Percentiles rank a stretch among this genome's conserved stretches.
phyloP scores from a whole-genome alignment of 2,888 invertebrate genomes.

The Zaprionus lineosus region DNA sequence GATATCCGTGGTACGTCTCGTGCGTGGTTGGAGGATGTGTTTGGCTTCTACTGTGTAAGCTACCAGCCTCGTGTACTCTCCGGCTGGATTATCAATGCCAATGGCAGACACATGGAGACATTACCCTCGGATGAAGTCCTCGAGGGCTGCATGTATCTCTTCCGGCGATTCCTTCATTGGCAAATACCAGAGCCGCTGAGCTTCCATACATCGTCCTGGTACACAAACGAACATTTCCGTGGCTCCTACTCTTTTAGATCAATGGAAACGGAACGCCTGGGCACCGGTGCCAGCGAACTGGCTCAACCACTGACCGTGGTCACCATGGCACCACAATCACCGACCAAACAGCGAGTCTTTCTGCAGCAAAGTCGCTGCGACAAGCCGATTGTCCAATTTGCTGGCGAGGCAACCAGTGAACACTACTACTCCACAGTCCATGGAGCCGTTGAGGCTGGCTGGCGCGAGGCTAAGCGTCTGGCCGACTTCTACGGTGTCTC shows the following conservation, averaged over 20 bases:
- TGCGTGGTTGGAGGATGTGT: constrained; percentile 87
- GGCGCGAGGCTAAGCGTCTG: constrained; percentile 87
- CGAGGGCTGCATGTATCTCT: constrained; percentile 78
- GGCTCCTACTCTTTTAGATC: constrained; percentile 88
- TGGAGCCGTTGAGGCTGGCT: constrained; percentile 89
- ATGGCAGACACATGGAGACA: constrained; percentile 86
- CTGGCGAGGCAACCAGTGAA: constrained; percentile 88
- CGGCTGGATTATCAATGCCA: constrained; percentile 88
- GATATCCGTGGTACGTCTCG: constrained; percentile 77
- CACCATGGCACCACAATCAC: constrained; percentile 82
- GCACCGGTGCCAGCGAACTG: constrained; percentile 84
- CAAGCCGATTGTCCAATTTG: constrained; percentile 86
- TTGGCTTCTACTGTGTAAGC: constrained; percentile 87
- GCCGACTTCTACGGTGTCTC: constrained; percentile 75
- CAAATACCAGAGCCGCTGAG: constrained; percentile 76
- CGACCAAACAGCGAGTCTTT: constrained; percentile 36
- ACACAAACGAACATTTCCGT: constrained; percentile 85
- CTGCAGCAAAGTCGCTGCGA: constrained; percentile 75
- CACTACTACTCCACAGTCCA: constrained; percentile 88
- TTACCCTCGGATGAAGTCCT: constrained; percentile 84
- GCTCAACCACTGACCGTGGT: constrained; percentile 81
- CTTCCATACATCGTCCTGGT: constrained; percentile 86
- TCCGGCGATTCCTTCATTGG: constrained; percentile 80
- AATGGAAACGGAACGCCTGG: constrained; percentile 84
- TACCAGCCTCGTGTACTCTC: constrained; percentile 86